Percentiles rank a stretch among this genome's conserved stretches.
Evolutionary conservation across 2,888 invertebrate genomes (phyloP).

Genomic region (Melanophora roralis): DNA sequence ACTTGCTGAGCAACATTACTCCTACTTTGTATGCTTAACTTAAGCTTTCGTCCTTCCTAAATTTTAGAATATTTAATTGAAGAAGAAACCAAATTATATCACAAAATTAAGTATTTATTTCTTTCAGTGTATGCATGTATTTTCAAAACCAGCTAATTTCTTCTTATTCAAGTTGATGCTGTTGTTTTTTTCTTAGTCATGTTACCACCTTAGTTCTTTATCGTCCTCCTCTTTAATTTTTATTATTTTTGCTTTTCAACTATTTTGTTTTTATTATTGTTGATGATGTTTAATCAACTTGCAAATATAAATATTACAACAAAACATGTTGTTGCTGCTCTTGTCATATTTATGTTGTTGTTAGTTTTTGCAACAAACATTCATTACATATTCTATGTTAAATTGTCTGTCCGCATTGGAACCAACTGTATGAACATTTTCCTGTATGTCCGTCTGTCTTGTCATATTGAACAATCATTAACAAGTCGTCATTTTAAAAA

Average conservation of each 20-base stretch:
- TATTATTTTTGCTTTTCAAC: not conserved
- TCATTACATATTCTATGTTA: constrained; percentile 24
- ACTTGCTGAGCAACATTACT: no score
- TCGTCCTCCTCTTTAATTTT: not conserved
- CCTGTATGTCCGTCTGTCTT: constrained; percentile 4
- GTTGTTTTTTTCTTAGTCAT: constrained; percentile 48
- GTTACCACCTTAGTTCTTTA: constrained; percentile 53
- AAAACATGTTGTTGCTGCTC: constrained; percentile 12
- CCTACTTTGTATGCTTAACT: no score
- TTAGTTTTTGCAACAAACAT: not conserved
- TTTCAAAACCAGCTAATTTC: no score
- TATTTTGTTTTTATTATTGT: constrained; percentile 25
- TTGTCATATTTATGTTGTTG: not conserved
- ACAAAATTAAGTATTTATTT: no score
- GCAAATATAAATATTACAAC: constrained; percentile 31
- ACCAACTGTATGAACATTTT: constrained; percentile 2
- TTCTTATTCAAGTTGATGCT: constrained; percentile 15
- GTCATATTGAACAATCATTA: constrained; percentile 58
- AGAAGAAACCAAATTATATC: no score
- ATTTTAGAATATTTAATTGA: no score
- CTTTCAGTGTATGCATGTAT: no score
- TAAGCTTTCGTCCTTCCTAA: no score
- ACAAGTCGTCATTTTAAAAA: constrained; percentile 59
- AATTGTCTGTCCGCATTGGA: not conserved
- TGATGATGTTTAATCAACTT: constrained; percentile 44